These are phyloP conservation scores for Grammomys surdaster DNA, from an alignment of 2,113 vertebrate species.

Conservation along the genomic window DNA sequence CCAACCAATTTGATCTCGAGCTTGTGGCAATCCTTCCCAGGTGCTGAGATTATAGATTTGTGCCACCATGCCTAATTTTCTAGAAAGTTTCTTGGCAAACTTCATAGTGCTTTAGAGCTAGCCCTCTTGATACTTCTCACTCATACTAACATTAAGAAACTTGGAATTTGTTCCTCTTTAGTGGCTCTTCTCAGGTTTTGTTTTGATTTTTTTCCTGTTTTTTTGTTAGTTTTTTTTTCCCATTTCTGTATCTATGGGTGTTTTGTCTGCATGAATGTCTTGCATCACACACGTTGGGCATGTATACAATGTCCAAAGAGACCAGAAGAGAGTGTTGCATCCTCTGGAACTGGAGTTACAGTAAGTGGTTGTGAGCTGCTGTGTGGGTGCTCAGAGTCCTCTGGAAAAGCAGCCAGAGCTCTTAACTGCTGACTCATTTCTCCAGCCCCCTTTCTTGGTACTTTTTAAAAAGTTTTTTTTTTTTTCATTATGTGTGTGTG, in stretches of 20 bases:
- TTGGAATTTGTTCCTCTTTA: background rate
- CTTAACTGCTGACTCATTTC: background rate
- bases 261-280: background rate
- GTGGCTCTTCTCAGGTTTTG: background rate
- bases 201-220: background rate
- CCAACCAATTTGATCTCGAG: background rate
- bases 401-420: background rate
- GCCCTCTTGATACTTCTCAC: background rate
- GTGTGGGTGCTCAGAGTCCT: background rate
- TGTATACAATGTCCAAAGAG: background rate
- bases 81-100: background rate
- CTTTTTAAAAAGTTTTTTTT: background rate
- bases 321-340: background rate
- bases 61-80: background rate
- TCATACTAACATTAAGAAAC: background rate
- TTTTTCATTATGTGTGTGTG: background rate
- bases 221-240: background rate
- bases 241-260: background rate
- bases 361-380: background rate
- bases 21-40: background rate
- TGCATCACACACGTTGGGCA: background rate
- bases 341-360: background rate
- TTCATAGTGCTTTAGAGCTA: conserved; percentile 1
- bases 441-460: background rate
- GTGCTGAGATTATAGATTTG: background rate